These are phyloP conservation scores for Apamea sordens DNA, from an alignment of 2,888 invertebrate species.

Conservation along the genomic window DNA sequence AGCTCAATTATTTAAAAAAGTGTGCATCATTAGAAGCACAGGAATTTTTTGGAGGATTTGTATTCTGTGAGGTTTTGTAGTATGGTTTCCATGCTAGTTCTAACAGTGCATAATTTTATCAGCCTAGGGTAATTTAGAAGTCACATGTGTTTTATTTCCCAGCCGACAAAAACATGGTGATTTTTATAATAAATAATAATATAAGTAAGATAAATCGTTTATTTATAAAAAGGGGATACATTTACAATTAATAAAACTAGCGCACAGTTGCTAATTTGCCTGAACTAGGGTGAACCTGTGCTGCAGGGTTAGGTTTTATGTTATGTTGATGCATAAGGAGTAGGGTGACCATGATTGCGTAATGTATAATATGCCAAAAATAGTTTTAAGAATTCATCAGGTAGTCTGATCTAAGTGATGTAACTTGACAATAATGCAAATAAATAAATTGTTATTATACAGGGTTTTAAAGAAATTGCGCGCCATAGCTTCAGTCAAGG, in stretches of 20 bases:
- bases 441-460: background rate
- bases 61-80: background rate
- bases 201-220: no score
- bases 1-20: background rate
- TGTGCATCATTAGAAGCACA: background rate
- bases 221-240: no score
- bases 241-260: no score
- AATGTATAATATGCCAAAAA: background rate
- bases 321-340: background rate
- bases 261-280: no score
- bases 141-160: background rate
- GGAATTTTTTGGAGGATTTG: background rate
- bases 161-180: background rate
- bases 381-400: background rate
- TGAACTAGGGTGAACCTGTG: no score
- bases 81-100: no score
- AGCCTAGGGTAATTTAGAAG: background rate
- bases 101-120: background rate
- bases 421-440: constrained; percentile 4
- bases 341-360: constrained; percentile 9
- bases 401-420: background rate
- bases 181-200: no score
- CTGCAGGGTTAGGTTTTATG: no score
- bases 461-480: no score
- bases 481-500: no score